A percentile compares a stretch with the other conserved stretches of the same genome.
Evolutionary conservation across 1,140 invertebrate genomes (phyloP).

Genomic region (Cardiocondyla obscurior): DNA sequence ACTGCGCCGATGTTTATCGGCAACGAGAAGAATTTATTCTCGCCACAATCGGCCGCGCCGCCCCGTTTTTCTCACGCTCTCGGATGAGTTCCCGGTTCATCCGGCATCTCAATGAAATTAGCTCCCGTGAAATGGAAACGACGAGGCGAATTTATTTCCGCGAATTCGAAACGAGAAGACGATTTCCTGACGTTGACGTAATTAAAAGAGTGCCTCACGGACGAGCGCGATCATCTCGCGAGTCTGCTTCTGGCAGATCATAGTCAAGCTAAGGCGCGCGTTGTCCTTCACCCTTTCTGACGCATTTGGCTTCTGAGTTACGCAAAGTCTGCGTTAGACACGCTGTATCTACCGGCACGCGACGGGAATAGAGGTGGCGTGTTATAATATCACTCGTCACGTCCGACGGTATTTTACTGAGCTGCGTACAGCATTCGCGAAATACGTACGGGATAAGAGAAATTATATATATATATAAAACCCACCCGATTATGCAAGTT

Average conservation of each 20-base stretch:
- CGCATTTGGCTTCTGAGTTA: slow-evolving; percentile 74
- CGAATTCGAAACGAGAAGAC: not conserved
- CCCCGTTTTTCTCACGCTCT: not conserved
- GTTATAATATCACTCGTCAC: slow-evolving; percentile 77
- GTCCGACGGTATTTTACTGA: slow-evolving; percentile 71
- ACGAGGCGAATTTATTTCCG: not conserved
- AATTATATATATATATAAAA: not conserved
- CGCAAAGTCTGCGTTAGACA: slow-evolving; percentile 74
- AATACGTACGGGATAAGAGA: slow-evolving; percentile 15
- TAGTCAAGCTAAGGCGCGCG: slow-evolving; percentile 60
- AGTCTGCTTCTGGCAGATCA: slow-evolving; percentile 64
- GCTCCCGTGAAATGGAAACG: not conserved
- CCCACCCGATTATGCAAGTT: not conserved
- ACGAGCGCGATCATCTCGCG: not conserved
- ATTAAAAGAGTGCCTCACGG: slow-evolving; percentile 31
- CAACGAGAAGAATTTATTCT: slow-evolving; percentile 44
- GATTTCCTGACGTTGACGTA: slow-evolving; percentile 12
- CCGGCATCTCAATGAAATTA: not conserved
- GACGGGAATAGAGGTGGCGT: slow-evolving; percentile 60
- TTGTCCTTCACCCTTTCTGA: slow-evolving; percentile 46
- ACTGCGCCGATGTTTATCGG: slow-evolving; percentile 45
- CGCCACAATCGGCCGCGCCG: not conserved
- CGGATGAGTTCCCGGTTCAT: not conserved
- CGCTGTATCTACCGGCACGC: slow-evolving; percentile 59
- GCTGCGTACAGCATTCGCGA: slow-evolving; percentile 54